phyloP scores from a whole-genome alignment of 2,888 invertebrate genomes.

The Nomada ruficornis region DNA sequence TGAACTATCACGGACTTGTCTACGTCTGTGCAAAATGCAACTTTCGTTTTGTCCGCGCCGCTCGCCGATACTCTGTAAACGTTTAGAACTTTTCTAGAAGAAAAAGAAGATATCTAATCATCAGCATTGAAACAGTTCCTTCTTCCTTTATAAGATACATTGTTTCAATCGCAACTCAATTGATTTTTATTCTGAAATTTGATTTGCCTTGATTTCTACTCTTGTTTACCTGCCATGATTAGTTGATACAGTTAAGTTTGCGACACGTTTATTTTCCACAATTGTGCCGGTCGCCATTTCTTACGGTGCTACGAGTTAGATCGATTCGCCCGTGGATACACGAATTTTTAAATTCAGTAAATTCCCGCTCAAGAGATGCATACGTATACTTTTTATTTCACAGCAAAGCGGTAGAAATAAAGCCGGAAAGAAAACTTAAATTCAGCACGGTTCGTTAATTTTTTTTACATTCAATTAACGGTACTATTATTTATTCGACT shows the following conservation, averaged over 20 bases:
- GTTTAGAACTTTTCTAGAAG: neutral
- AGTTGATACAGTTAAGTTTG: slow-evolving; percentile 71
- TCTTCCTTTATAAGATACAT: neutral
- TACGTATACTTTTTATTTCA: too few relatives aligned
- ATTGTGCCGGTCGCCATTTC: slow-evolving; percentile 73
- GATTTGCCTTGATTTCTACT: neutral
- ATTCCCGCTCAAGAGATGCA: too few relatives aligned
- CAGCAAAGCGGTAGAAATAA: too few relatives aligned
- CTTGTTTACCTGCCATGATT: slow-evolving; percentile 78
- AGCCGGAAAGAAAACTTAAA: too few relatives aligned
- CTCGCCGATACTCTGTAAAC: slow-evolving; percentile 70
- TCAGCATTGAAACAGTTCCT: neutral
- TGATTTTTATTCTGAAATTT: neutral
- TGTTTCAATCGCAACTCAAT: too few relatives aligned
- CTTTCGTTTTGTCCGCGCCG: slow-evolving; percentile 85
- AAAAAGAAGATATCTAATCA: neutral
- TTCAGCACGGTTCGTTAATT: neutral
- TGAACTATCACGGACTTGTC: slow-evolving; percentile 96
- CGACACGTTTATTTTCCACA: slow-evolving; percentile 74
- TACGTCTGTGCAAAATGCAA: slow-evolving; percentile 92
- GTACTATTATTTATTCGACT: too few relatives aligned
- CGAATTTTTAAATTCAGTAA: neutral
- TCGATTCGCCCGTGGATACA: slow-evolving; percentile 68
- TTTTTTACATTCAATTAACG: neutral
- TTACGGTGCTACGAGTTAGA: slow-evolving; percentile 60